Conservation (phyloP, 2,888 invertebrate species). For the Cheilosia pagana region DNA sequence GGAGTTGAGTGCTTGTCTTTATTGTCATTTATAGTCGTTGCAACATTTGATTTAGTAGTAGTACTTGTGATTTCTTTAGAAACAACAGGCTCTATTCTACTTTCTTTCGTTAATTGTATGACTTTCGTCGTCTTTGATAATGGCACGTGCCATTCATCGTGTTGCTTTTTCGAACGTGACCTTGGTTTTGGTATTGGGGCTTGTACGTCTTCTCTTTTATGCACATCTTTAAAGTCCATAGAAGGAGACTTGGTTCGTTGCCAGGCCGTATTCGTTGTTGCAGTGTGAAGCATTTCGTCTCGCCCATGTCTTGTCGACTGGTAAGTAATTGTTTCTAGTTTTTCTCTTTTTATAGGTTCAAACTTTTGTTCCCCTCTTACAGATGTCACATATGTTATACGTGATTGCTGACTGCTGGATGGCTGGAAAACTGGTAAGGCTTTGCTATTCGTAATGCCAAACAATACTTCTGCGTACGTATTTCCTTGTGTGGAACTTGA, state of each 20-base stretch:
- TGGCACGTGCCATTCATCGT: slow-evolving; percentile 74
- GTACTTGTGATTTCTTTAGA: slow-evolving; percentile 57
- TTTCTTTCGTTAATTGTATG: slow-evolving; percentile 65
- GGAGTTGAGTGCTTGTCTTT: slow-evolving; percentile 44
- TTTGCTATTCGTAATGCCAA: slow-evolving; percentile 76
- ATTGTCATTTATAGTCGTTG: slow-evolving; percentile 40
- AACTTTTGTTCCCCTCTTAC: slow-evolving; percentile 70
- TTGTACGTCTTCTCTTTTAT: slow-evolving; percentile 77
- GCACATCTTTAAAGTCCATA: slow-evolving; percentile 78
- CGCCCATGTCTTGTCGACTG: slow-evolving; percentile 65
- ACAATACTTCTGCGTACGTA: slow-evolving; percentile 82
- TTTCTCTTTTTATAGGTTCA: slow-evolving; percentile 77
- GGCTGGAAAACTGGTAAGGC: slow-evolving; percentile 84
- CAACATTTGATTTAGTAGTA: slow-evolving; percentile 52
- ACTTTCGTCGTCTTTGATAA: slow-evolving; percentile 73
- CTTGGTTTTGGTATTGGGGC: slow-evolving; percentile 59
- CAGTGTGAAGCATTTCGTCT: slow-evolving; percentile 75
- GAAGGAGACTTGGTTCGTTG: slow-evolving; percentile 79
- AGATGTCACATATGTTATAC: slow-evolving; percentile 76
- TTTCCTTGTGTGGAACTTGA: slow-evolving; percentile 44
- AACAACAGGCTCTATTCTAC: slow-evolving; percentile 63
- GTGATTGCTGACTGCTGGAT: slow-evolving; percentile 84
- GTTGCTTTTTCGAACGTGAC: slow-evolving; percentile 75
- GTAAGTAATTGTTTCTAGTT: slow-evolving; percentile 32
- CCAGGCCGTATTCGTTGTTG: slow-evolving; percentile 76